Base-by-base conservation (phyloP, 2,888 invertebrate genomes). In the Thysanoteuthis rhombus region DNA sequence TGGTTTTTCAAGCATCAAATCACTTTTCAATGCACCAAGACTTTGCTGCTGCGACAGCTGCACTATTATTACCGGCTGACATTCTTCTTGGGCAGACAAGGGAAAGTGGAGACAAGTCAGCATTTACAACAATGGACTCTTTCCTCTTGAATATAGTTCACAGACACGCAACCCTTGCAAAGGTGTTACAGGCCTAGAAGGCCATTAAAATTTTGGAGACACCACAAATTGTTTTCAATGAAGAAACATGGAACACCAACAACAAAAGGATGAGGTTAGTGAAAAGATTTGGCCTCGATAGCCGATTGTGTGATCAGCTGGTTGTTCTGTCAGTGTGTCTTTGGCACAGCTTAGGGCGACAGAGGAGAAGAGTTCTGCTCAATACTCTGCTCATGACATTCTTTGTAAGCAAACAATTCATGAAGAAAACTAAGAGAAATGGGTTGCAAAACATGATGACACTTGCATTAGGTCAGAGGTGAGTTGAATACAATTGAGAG, bases 1-100 rank as follows among this genome's bases (percentile, higher is more conserved):
- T 75, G n/a, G n/a, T 75, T 75, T 75, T 75, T 75, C 75, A 75
- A 75, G 75, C 75, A 75, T 75, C 75, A 75, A 75, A 75, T 75
- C n/a, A 36, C 10, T 75, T 75, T 75, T 75, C 75, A 75, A 75
- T 75, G 16, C 75, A 75, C 16, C n/a, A 32, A 58, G 6, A 32
- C 32, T 25, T 58, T 58, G 58, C n/a, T n/a, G 75, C 75, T 75
- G n/a, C 75, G 3, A 16, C 75, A 12, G 75, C 16, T n/a, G n/a
- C 16, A 75, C 16, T n/a, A n/a, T 75, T n/a, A 75, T 75, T 10
- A 75, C 36, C 36, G 36, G 25, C 25, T 25, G 52, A 25, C 5
- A 52, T n/a, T 75, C n/a, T 75, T 75, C 2, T 36, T 75, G 75
- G 75, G 19, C n/a, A 75, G 75, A 75, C n/a, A 1, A n/a, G n/a